Evolutionary conservation across 1,140 invertebrate genomes (phyloP).

Genomic region (Drosophila funebris): DNA sequence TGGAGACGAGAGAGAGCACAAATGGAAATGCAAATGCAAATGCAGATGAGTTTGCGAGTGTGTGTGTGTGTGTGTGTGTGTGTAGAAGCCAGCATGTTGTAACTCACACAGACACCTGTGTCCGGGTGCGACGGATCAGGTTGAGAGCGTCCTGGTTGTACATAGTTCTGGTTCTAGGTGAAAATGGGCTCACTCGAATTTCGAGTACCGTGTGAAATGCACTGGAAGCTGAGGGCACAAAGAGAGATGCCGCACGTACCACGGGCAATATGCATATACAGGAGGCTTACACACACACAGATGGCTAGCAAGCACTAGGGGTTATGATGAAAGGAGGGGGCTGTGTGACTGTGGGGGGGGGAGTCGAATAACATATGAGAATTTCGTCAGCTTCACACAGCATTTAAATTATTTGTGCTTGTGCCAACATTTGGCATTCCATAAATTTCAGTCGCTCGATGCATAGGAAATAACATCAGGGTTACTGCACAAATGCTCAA

Average conservation of each 20-base stretch:
- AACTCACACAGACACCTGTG: slow-evolving; percentile 15
- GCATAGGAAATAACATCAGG: slow-evolving; percentile 46
- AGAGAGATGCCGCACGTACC: slow-evolving; percentile 38
- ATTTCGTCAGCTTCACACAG: slow-evolving; percentile 64
- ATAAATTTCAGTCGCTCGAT: slow-evolving; percentile 63
- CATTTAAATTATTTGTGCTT: slow-evolving; percentile 78
- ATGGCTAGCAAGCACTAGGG: too few species aligned
- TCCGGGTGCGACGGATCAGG: not conserved
- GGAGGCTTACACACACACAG: not conserved
- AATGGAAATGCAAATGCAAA: slow-evolving; percentile 75
- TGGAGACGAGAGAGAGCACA: slow-evolving; percentile 39
- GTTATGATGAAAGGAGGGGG: not conserved
- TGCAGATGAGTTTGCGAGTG: slow-evolving; percentile 34
- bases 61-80: not conserved
- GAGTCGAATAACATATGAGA: slow-evolving; percentile 40
- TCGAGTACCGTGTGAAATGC: slow-evolving; percentile 67
- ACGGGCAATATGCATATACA: not conserved
- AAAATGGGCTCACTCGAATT: slow-evolving; percentile 64
- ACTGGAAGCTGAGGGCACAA: slow-evolving; percentile 67
- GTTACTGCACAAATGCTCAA: slow-evolving; percentile 25
- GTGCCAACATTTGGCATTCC: slow-evolving; percentile 76
- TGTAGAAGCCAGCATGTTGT: slow-evolving; percentile 26
- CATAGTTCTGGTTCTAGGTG: slow-evolving; percentile 20
- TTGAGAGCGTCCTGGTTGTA: not conserved
- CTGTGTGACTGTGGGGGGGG: not conserved